Conservation (phyloP, 1,140 invertebrate genomes). For the Daktulosphaira vitifoliae region DNA sequence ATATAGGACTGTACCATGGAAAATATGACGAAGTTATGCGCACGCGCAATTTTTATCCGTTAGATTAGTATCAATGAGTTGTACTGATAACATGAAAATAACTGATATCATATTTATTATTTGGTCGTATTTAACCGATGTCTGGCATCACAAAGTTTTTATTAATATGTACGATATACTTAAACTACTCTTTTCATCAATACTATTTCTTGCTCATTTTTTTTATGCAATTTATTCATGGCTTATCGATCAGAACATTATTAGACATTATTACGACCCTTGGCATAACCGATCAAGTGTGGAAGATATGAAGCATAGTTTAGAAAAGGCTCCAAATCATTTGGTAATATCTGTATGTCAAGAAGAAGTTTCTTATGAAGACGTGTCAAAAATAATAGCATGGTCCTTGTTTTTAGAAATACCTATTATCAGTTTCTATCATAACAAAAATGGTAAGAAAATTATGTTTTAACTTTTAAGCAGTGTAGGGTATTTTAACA, state of each 20-base stretch:
- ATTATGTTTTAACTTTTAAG: no score
- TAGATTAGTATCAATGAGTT: no score
- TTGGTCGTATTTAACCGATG: no score
- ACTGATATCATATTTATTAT: no score
- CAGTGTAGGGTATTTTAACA: no score
- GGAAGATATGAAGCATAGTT: neutral
- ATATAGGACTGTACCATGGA: no score
- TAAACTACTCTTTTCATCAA: neutral
- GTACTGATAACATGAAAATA: no score
- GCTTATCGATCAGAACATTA: neutral
- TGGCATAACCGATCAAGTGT: neutral
- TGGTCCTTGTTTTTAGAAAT: constrained; percentile 15
- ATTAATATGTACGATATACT: no score
- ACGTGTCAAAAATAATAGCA: neutral
- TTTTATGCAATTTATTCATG: neutral
- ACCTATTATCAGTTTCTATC: constrained; percentile 5
- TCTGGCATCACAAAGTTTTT: no score
- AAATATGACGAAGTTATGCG: no score
- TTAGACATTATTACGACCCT: neutral
- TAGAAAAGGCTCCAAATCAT: neutral
- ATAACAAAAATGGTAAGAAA: constrained; percentile 15
- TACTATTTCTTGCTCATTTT: neutral
- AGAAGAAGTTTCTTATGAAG: constrained; percentile 1
- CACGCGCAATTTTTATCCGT: no score
- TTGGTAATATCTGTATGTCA: constrained; percentile 11